A percentile compares a stretch with the other conserved stretches of the same genome.
phyloP scores from a whole-genome alignment of 2,113 vertebrate species.

The Alethe diademata region DNA sequence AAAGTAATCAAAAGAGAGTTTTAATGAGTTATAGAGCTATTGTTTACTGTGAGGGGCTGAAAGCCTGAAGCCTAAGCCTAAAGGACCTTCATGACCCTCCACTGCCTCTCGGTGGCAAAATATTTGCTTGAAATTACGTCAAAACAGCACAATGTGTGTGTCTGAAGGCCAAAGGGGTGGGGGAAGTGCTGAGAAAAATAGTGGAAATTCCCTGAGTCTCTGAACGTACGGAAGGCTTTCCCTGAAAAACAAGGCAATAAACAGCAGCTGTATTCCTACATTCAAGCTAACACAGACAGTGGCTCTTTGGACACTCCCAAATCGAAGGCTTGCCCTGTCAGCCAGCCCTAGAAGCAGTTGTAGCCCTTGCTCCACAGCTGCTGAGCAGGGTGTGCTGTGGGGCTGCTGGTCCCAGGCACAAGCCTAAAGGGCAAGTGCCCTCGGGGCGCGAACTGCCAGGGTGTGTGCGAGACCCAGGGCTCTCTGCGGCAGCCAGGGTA shows the following conservation, averaged over 20 bases:
- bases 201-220: slow-evolving; percentile 73
- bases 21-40: slow-evolving; percentile 83
- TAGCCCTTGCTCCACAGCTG: background rate
- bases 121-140: slow-evolving; percentile 74
- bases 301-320: background rate
- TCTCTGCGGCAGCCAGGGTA: fast-evolving
- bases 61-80: slow-evolving; percentile 44
- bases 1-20: slow-evolving; percentile 83
- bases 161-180: slow-evolving; percentile 39
- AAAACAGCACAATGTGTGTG: slow-evolving; percentile 71
- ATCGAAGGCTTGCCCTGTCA: background rate
- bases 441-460: fast-evolving
- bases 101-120: slow-evolving; percentile 71
- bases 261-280: background rate
- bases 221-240: slow-evolving; percentile 24
- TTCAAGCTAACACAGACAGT: background rate
- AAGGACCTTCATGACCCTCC: slow-evolving; percentile 66
- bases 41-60: slow-evolving; percentile 74
- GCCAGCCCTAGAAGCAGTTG: background rate
- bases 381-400: fast-evolving
- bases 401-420: background rate
- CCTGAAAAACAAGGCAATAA: slow-evolving; percentile 67
- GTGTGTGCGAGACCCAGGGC: fast-evolving
- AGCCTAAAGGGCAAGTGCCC: no score
- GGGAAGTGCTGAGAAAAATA: slow-evolving; percentile 52